These are phyloP conservation scores for Campylomormyrus numenius DNA, from an alignment of 2,113 vertebrate genomes.

Conservation along the genomic window DNA sequence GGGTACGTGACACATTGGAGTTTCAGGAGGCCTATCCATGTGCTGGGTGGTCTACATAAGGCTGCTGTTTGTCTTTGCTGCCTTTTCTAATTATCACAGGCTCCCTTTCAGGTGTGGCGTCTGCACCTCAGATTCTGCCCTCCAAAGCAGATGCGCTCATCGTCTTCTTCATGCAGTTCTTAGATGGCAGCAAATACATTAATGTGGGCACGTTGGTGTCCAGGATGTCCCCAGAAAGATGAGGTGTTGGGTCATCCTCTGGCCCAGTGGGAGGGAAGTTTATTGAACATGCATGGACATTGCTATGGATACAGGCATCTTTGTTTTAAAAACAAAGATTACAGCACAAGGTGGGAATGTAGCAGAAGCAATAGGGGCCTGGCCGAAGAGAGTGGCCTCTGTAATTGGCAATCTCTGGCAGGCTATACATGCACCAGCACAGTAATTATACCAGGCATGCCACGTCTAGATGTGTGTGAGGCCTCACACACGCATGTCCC, in stretches of 20 bases:
- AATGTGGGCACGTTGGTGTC: neutral
- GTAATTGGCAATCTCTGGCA: neutral
- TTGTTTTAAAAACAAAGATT: constrained; percentile 3
- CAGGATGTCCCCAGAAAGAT: neutral
- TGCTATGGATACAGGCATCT: neutral
- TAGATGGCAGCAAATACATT: neutral
- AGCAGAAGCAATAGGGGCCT: neutral
- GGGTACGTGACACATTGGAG: too few relatives aligned
- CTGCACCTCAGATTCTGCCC: neutral
- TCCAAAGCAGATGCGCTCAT: neutral
- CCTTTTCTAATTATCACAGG: constrained; percentile 62
- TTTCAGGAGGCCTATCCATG: too few relatives aligned
- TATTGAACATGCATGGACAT: neutral
- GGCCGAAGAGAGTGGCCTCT: neutral
- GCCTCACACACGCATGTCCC: neutral
- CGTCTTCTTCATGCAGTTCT: constrained; percentile 38
- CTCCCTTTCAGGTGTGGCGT: constrained; percentile 26
- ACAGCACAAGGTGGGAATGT: neutral
- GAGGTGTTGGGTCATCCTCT: neutral
- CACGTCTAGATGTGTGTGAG: neutral
- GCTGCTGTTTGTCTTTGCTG: constrained; percentile 61
- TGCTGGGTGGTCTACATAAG: constrained; percentile 60
- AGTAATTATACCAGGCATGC: neutral
- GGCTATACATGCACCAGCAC: neutral
- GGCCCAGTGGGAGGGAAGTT: neutral